Evolutionary conservation across 2,797 vertebrate species (phyloP).

Genomic region (Diplodus sargus): DNA sequence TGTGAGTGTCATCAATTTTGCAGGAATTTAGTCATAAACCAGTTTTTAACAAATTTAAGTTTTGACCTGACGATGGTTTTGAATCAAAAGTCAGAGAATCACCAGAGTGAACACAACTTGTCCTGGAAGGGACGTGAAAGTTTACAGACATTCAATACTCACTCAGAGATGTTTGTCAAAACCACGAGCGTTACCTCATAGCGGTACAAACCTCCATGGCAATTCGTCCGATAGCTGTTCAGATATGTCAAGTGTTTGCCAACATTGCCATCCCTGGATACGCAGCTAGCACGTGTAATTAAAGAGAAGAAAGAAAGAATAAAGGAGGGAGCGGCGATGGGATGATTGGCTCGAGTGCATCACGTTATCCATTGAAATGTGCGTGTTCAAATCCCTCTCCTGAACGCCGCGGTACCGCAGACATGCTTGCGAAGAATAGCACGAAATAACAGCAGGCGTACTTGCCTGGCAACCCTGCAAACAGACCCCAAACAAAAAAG

Average conservation of each 20-base stretch:
- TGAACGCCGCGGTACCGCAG: slow-evolving; percentile 10
- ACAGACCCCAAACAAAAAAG: slow-evolving; percentile 50
- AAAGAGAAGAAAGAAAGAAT: background rate
- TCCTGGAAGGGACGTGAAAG: no score
- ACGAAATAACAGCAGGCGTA: slow-evolving; percentile 23
- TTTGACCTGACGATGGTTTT: no score
- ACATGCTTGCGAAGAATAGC: slow-evolving; percentile 26
- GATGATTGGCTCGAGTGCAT: slow-evolving; percentile 31
- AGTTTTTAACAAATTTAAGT: no score
- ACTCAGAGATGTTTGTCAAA: background rate
- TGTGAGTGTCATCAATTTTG: no score
- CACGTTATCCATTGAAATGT: slow-evolving; percentile 10
- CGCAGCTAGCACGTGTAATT: no score
- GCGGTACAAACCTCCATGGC: background rate
- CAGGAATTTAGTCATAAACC: no score
- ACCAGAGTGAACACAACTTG: no score
- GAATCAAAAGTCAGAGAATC: no score
- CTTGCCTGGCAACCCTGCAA: slow-evolving; percentile 58
- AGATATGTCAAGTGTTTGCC: background rate
- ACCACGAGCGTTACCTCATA: background rate
- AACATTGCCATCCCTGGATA: background rate
- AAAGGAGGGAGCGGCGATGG: background rate
- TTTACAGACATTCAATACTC: no score
- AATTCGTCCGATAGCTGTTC: background rate
- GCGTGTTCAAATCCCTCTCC: slow-evolving; percentile 5